Percentiles rank a stretch among this genome's conserved stretches.
phyloP scores from a whole-genome alignment of 2,888 invertebrate genomes.

The Pasiphila rectangulata region DNA sequence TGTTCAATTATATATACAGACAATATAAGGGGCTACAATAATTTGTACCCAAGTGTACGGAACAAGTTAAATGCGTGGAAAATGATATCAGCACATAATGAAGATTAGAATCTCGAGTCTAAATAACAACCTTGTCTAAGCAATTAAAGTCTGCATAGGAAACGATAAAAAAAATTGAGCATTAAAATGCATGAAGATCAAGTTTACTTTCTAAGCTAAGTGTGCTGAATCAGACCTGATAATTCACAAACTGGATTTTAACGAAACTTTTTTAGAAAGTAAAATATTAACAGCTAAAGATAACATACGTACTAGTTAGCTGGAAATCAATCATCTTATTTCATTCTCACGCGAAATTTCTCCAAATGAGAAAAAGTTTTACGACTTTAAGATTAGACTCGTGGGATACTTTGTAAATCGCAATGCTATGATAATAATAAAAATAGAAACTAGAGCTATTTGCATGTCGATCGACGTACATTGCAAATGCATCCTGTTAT shows the following conservation, averaged over 20 bases:
- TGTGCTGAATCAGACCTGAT: conserved; percentile 35
- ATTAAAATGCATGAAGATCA: conserved; percentile 3
- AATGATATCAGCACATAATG: conserved; percentile 35
- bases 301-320: neutral
- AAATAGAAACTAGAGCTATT: conserved; percentile 20
- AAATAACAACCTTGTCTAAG: conserved; percentile 21
- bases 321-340: neutral
- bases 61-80: conserved; percentile 38
- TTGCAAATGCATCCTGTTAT: conserved; percentile 31
- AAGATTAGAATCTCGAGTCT: conserved; percentile 28
- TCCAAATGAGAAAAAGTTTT: neutral
- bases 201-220: conserved; percentile 38
- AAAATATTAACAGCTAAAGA: conserved; percentile 23
- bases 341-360: neutral
- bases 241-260: conserved; percentile 28
- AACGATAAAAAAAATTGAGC: conserved; percentile 14
- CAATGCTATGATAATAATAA: conserved; percentile 15
- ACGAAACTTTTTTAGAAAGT: conserved; percentile 28
- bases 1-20: conserved; percentile 26
- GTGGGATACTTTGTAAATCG: neutral
- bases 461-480: conserved; percentile 22
- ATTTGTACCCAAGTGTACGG: conserved; percentile 40
- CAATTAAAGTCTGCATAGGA: conserved; percentile 19
- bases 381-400: neutral
- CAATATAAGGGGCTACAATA: conserved; percentile 18